Evolutionary conservation across 2,888 invertebrate species (phyloP).

Genomic region (Furcula furcula): DNA sequence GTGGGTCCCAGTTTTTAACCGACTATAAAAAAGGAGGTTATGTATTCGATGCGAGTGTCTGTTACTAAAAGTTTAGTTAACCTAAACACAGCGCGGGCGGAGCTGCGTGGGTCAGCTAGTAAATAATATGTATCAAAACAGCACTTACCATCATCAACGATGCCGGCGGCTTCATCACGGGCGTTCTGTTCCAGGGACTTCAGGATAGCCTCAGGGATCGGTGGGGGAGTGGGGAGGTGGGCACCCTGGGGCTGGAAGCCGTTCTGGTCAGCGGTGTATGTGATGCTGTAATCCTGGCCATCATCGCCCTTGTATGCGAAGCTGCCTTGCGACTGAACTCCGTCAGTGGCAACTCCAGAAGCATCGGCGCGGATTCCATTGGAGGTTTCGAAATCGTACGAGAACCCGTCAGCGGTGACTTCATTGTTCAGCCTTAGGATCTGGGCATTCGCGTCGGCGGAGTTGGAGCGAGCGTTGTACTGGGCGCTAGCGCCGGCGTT

Average conservation of each 20-base stretch:
- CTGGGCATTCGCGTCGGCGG: constrained; percentile 65
- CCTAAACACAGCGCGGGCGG: too few species aligned
- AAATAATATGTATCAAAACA: constrained; percentile 2
- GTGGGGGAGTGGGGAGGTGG: constrained; percentile 74
- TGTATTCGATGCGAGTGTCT: too few species aligned
- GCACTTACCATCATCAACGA: constrained; percentile 72
- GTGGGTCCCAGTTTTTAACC: too few species aligned
- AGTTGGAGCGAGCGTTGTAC: constrained; percentile 35
- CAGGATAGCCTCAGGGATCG: constrained; percentile 73
- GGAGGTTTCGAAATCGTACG: constrained; percentile 74
- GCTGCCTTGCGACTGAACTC: constrained; percentile 74
- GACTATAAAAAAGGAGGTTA: too few species aligned
- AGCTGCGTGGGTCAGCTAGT: too few species aligned
- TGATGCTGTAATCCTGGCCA: constrained; percentile 75
- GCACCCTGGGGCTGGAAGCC: constrained; percentile 72
- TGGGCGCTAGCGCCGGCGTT: constrained; percentile 33
- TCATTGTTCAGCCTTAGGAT: constrained; percentile 68
- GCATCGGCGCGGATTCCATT: constrained; percentile 77
- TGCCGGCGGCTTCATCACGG: constrained; percentile 75
- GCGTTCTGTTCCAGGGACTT: constrained; percentile 76
- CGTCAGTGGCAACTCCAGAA: constrained; percentile 69
- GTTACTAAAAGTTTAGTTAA: too few species aligned
- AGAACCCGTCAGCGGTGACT: constrained; percentile 72
- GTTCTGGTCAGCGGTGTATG: constrained; percentile 76
- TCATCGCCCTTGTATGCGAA: constrained; percentile 76